phyloP scores from a whole-genome alignment of 2,797 vertebrate genomes.

The Sparus aurata region DNA sequence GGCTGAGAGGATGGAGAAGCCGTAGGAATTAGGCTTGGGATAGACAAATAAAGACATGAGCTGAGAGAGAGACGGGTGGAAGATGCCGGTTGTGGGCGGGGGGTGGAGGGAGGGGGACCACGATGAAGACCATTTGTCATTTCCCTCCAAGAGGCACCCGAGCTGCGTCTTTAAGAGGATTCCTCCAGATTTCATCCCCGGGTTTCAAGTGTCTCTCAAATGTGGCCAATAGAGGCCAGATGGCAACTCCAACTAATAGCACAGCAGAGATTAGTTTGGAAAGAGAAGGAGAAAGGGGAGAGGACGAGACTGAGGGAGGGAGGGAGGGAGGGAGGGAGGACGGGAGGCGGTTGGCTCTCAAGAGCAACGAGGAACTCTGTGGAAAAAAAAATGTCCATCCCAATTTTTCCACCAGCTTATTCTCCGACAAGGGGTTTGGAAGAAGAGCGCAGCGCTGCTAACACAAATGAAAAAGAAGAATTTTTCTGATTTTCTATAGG shows the following conservation, averaged over 20 bases:
- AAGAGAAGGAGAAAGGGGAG: slow-evolving; percentile 33
- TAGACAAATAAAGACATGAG: slow-evolving; percentile 41
- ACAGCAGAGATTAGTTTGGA: slow-evolving; percentile 57
- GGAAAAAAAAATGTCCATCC: slow-evolving; percentile 7
- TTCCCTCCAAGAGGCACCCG: slow-evolving; percentile 37
- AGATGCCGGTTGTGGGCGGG: slow-evolving; percentile 7
- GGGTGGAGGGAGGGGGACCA: not conserved
- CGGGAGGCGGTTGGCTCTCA: slow-evolving; percentile 25
- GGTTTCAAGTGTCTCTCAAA: slow-evolving; percentile 66
- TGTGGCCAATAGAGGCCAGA: slow-evolving; percentile 59
- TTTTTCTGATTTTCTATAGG: slow-evolving; percentile 38
- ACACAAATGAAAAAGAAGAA: slow-evolving; percentile 52
- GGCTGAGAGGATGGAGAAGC: slow-evolving; percentile 30
- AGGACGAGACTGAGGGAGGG: slow-evolving; percentile 24
- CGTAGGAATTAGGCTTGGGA: slow-evolving; percentile 51
- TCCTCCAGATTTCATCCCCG: slow-evolving; percentile 59
- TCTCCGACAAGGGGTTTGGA: slow-evolving; percentile 21
- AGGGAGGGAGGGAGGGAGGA: slow-evolving; percentile 33
- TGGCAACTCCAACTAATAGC: slow-evolving; percentile 68
- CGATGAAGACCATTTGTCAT: slow-evolving; percentile 53
- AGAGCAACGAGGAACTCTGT: slow-evolving; percentile 18
- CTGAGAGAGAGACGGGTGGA: not conserved
- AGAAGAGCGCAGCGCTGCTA: slow-evolving; percentile 23
- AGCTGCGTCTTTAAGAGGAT: slow-evolving; percentile 65
- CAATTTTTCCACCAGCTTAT: slow-evolving; percentile 22